These are phyloP conservation scores for Leptogaster cylindrica DNA, from an alignment of 2,888 invertebrate species.

Conservation along the genomic window DNA sequence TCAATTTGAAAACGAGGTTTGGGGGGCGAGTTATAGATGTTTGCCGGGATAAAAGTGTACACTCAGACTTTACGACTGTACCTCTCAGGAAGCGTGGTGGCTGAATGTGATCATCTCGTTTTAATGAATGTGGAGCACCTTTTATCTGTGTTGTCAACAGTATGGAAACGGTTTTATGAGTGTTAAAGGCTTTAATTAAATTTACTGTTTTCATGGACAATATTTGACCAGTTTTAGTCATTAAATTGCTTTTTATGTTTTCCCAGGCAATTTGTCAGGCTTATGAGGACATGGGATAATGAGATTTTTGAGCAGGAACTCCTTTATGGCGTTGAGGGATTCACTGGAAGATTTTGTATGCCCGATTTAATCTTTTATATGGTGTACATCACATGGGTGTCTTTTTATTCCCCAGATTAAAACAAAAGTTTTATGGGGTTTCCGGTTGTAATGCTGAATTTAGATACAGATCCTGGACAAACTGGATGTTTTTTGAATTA, in stretches of 20 bases:
- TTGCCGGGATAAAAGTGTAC: background rate
- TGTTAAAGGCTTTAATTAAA: conserved; percentile 7
- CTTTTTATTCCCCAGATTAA: too few relatives aligned
- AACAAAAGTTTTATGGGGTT: too few relatives aligned
- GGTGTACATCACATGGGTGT: too few relatives aligned
- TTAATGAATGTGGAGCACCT: background rate
- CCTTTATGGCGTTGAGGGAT: background rate
- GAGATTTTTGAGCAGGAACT: conserved; percentile 7
- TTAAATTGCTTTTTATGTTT: conserved; percentile 4
- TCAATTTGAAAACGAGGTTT: background rate
- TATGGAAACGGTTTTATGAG: conserved; percentile 4
- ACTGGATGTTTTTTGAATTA: too few relatives aligned
- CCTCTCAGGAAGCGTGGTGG: background rate
- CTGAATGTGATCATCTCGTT: background rate
- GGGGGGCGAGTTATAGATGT: background rate
- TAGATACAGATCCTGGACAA: too few relatives aligned
- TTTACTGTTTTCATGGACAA: conserved; percentile 9
- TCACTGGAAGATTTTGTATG: background rate
- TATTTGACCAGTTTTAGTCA: conserved; percentile 14
- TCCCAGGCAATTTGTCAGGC: conserved; percentile 3
- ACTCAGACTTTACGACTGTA: background rate
- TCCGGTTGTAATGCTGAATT: too few relatives aligned
- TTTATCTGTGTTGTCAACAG: background rate
- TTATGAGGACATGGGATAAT: background rate
- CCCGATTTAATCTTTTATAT: conserved; percentile 2